Conservation (phyloP, 37 sponge, comb jelly and placozoan genomes). For the Beroe forskalii region DNA sequence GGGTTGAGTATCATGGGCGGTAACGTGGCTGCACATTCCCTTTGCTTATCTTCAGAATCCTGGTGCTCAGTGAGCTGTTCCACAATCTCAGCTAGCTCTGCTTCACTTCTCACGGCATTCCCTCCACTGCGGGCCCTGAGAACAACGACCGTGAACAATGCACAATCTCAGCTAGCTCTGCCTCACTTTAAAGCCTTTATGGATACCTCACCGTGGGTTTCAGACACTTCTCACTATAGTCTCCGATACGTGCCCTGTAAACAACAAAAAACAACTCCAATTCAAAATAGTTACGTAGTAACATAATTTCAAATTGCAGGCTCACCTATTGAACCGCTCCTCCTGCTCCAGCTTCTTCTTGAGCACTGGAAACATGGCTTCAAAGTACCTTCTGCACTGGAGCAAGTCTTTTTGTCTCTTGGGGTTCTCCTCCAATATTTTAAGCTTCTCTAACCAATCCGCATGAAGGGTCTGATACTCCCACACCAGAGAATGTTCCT, state of each 20-base stretch:
- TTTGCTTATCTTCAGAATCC: slow-evolving; percentile 57
- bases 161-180: too few relatives aligned
- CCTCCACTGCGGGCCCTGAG: slow-evolving; percentile 18
- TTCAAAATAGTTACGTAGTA: too few relatives aligned
- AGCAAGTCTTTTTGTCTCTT: slow-evolving; percentile 58
- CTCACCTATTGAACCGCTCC: slow-evolving; percentile 55
- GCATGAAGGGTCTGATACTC: neutral
- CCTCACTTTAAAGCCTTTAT: too few relatives aligned
- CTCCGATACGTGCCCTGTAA: too few relatives aligned
- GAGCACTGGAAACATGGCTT: slow-evolving; percentile 11
- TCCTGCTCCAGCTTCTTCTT: slow-evolving; percentile 53
- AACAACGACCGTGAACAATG: too few relatives aligned
- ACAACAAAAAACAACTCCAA: too few relatives aligned
- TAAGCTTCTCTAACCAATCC: slow-evolving; percentile 44
- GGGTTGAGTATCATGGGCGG: slow-evolving; percentile 49
- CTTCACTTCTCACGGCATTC: slow-evolving; percentile 50
- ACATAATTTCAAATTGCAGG: too few relatives aligned
- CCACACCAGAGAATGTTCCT: neutral
- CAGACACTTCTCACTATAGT: too few relatives aligned
- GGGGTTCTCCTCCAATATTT: slow-evolving; percentile 48
- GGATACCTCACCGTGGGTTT: too few relatives aligned
- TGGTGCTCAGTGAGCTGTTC: slow-evolving; percentile 58
- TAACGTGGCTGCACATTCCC: slow-evolving; percentile 18
- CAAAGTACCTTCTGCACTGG: slow-evolving; percentile 41
- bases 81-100: slow-evolving; percentile 61